These are phyloP conservation scores for Amphiduros pacificus DNA, from an alignment of 2,888 invertebrate genomes.

Conservation along the genomic window DNA sequence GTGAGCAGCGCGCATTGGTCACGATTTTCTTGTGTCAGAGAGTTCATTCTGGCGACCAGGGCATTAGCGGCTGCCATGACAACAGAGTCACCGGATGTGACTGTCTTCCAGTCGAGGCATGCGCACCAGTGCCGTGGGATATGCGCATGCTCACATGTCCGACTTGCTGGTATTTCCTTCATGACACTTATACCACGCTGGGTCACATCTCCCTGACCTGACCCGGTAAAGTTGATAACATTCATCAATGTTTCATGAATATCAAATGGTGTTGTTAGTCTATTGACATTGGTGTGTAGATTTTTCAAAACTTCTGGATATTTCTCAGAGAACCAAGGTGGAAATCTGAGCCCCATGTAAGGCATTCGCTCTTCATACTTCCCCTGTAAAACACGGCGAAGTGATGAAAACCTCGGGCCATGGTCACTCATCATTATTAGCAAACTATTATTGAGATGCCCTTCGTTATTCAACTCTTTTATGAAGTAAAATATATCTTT, in stretches of 20 bases:
- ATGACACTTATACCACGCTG: slow-evolving; percentile 53
- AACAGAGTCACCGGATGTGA: slow-evolving; percentile 63
- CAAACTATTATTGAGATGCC: slow-evolving; percentile 76
- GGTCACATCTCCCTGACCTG: slow-evolving; percentile 21
- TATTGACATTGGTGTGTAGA: slow-evolving; percentile 67
- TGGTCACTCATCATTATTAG: slow-evolving; percentile 92
- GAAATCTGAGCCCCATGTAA: slow-evolving; percentile 79
- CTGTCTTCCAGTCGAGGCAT: slow-evolving; percentile 80
- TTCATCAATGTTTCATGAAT: slow-evolving; percentile 79
- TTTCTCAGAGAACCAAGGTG: slow-evolving; percentile 68
- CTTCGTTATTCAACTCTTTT: slow-evolving; percentile 64
- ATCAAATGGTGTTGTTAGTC: slow-evolving; percentile 86
- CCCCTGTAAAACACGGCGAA: slow-evolving; percentile 84
- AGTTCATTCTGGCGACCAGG: slow-evolving; percentile 22
- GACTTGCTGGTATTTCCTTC: slow-evolving; percentile 65
- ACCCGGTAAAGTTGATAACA: slow-evolving; percentile 65
- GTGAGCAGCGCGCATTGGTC: slow-evolving; percentile 16
- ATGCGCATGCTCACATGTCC: slow-evolving; percentile 84
- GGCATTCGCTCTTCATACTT: slow-evolving; percentile 89
- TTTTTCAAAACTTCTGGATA: slow-evolving; percentile 69
- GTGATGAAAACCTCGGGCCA: slow-evolving; percentile 76
- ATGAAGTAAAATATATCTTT: slow-evolving; percentile 68
- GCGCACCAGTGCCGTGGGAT: slow-evolving; percentile 96
- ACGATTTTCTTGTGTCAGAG: slow-evolving; percentile 9
- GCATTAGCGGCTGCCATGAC: slow-evolving; percentile 53